Percentiles rank a stretch among this genome's conserved stretches.
Evolutionary conservation across 2,797 vertebrate species (phyloP).

Genomic region (Acanthurus lineatus): DNA sequence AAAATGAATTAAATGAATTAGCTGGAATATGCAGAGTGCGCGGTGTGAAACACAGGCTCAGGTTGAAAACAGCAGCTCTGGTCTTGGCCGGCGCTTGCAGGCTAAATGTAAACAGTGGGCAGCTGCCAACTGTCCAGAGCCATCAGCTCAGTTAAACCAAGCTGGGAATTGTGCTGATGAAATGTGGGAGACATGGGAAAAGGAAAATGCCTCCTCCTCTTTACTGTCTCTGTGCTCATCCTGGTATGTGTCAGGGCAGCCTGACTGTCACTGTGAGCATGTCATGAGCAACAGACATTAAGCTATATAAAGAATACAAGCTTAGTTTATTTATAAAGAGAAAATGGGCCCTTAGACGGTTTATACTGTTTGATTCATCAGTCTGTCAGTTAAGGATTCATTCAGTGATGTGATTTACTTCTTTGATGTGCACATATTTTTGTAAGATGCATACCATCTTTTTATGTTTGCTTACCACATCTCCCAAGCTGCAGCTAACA

Average conservation of each 20-base stretch:
- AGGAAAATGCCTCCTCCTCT: slow-evolving; percentile 42
- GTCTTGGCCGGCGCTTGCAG: slow-evolving; percentile 30
- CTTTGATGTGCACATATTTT: neutral
- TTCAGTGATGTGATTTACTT: neutral
- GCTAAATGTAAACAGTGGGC: slow-evolving; percentile 58
- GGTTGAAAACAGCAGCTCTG: slow-evolving; percentile 22
- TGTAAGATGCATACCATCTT: neutral
- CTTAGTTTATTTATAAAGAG: slow-evolving; percentile 7
- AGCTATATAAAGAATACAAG: slow-evolving; percentile 42
- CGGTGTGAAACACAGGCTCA: neutral
- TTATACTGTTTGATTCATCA: slow-evolving; percentile 8
- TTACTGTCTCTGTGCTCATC: slow-evolving; percentile 53
- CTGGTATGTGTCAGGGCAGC: slow-evolving; percentile 52
- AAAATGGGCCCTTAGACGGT: neutral
- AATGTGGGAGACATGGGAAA: slow-evolving; percentile 58
- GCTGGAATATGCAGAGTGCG: neutral
- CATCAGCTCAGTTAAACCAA: slow-evolving; percentile 52
- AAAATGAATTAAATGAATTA: too few species aligned
- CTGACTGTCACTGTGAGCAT: slow-evolving; percentile 52
- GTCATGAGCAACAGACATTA: slow-evolving; percentile 32
- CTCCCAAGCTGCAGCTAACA: neutral
- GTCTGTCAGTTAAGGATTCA: neutral
- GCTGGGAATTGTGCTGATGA: slow-evolving; percentile 35
- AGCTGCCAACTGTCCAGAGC: slow-evolving; percentile 61
- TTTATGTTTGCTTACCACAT: neutral